phyloP scores from a whole-genome alignment of 2,113 vertebrate species.

The Bubo blakistoni region DNA sequence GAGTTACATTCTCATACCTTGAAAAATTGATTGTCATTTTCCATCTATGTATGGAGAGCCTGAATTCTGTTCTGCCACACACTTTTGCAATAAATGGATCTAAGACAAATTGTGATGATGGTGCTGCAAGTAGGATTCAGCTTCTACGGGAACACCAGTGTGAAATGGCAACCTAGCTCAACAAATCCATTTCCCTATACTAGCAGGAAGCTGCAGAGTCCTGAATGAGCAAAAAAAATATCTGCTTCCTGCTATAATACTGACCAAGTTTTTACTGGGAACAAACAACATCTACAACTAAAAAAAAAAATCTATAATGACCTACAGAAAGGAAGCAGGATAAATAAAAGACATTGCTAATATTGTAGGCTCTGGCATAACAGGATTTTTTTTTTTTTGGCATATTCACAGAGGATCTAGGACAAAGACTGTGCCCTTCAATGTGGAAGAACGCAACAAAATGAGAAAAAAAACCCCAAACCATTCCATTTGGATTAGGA shows the following conservation, averaged over 20 bases:
- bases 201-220: background rate
- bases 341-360: background rate
- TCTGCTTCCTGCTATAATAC: background rate
- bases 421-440: background rate
- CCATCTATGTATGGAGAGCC: background rate
- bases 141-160: background rate
- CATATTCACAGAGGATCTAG: background rate
- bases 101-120: background rate
- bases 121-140: background rate
- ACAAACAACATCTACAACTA: background rate
- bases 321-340: background rate
- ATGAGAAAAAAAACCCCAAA: background rate
- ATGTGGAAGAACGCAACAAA: background rate
- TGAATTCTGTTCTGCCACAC: background rate
- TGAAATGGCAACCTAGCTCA: background rate
- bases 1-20: background rate
- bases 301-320: background rate
- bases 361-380: background rate
- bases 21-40: background rate
- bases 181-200: background rate
- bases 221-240: background rate
- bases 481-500: background rate
- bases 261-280: background rate
- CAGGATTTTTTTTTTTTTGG: background rate
- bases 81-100: background rate